These are phyloP conservation scores for Parasteatoda tepidariorum DNA, from an alignment of 1,140 invertebrate genomes.

Conservation along the genomic window DNA sequence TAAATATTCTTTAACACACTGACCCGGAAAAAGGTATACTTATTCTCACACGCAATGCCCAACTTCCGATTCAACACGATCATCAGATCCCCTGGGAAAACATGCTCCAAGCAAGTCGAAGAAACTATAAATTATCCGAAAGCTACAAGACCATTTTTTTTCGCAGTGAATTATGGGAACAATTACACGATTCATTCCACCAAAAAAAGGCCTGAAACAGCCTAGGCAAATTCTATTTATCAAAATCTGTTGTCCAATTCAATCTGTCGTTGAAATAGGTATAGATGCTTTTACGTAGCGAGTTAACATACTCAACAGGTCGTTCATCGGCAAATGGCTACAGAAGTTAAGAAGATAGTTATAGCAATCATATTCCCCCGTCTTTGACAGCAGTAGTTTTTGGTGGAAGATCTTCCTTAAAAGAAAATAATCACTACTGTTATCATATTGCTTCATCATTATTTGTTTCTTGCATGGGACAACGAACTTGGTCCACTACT, in stretches of 20 bases:
- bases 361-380: background rate
- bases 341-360: background rate
- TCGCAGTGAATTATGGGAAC: background rate
- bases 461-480: slow-evolving; percentile 39
- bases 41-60: background rate
- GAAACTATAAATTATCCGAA: too few relatives aligned
- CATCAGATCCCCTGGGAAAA: background rate
- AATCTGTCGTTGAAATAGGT: background rate
- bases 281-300: background rate
- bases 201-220: background rate
- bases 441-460: slow-evolving; percentile 34
- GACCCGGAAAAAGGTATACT: background rate
- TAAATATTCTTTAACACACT: background rate
- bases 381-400: background rate
- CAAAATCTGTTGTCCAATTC: background rate
- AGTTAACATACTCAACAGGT: background rate
- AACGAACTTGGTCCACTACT: slow-evolving; percentile 41
- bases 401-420: background rate
- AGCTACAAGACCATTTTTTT: too few relatives aligned
- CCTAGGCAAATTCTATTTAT: background rate
- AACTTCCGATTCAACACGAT: background rate
- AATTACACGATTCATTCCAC: background rate
- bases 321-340: background rate
- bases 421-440: slow-evolving; percentile 17
- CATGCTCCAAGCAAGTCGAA: too few relatives aligned